Percentiles rank a stretch among this genome's conserved stretches.
Evolutionary conservation across 2,113 vertebrate species (phyloP).

Genomic region (Aythya baeri): DNA sequence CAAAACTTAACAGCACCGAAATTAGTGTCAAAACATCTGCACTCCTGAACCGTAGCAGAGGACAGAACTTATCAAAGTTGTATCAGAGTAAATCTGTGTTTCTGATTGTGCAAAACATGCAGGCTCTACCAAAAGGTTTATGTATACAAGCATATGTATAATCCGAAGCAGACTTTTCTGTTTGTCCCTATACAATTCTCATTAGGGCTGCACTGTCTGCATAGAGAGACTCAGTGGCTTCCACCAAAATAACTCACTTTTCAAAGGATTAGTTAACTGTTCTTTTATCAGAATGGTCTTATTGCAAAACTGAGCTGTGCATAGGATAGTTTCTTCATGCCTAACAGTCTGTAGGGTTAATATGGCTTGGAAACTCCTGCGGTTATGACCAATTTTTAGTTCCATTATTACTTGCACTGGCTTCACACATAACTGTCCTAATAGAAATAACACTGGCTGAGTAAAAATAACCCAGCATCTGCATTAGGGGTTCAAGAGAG

Average conservation of each 20-base stretch:
- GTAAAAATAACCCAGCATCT: not conserved
- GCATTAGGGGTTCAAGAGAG: not conserved
- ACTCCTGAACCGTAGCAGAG: not conserved
- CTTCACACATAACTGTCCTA: not conserved
- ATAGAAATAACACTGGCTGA: not conserved
- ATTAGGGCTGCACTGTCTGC: not conserved
- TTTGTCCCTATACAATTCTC: not conserved
- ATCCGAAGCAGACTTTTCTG: not conserved
- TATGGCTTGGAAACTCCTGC: not conserved
- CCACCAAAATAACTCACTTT: not conserved
- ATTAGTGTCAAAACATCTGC: not conserved
- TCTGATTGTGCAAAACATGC: not conserved
- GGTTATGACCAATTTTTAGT: not conserved
- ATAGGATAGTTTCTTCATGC: not conserved
- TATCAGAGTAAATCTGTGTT: not conserved
- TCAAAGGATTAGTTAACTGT: not conserved
- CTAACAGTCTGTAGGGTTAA: not conserved
- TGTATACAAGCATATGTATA: not conserved
- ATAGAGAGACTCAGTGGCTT: not conserved
- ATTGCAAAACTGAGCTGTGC: not conserved
- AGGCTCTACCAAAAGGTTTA: not conserved
- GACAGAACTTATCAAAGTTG: not conserved
- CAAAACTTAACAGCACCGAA: not conserved
- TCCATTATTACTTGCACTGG: not conserved
- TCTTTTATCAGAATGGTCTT: not conserved